Evolutionary conservation across 1,140 invertebrate genomes (phyloP).

Genomic region (Drosophila bocqueti): DNA sequence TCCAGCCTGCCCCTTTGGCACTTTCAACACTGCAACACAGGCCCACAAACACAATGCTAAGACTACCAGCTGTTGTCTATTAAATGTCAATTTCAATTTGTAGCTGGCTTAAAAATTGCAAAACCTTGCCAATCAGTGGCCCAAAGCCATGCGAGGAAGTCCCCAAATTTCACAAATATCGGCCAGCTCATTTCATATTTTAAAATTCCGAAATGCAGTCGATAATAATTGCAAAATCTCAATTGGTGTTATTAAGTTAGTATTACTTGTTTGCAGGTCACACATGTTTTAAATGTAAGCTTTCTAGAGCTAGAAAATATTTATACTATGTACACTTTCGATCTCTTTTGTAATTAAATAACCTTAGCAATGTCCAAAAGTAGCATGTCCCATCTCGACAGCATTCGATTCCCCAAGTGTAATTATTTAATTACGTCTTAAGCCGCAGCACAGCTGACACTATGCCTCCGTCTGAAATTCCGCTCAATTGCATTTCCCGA

Average conservation of each 20-base stretch:
- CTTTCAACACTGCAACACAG: slow-evolving; percentile 45
- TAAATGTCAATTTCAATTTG: slow-evolving; percentile 63
- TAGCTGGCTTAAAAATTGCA: slow-evolving; percentile 51
- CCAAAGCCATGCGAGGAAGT: neutral
- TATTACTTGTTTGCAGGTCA: neutral
- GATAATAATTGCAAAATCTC: neutral
- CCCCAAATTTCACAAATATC: slow-evolving; percentile 15
- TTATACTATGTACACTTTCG: neutral
- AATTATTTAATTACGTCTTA: slow-evolving; percentile 60
- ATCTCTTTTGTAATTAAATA: neutral
- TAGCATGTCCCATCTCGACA: neutral
- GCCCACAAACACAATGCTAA: slow-evolving; percentile 14
- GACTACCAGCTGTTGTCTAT: slow-evolving; percentile 61
- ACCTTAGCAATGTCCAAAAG: neutral
- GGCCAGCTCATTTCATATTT: neutral
- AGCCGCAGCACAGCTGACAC: slow-evolving; percentile 53
- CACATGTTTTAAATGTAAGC: neutral
- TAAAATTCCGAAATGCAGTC: neutral
- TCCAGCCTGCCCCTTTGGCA: slow-evolving; percentile 31
- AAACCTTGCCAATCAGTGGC: slow-evolving; percentile 15
- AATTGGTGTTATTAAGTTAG: neutral
- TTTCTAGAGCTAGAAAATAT: neutral
- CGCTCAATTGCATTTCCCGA: slow-evolving; percentile 57
- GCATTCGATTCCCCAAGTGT: slow-evolving; percentile 6
- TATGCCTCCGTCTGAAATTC: slow-evolving; percentile 42